phyloP scores from a whole-genome alignment of 2,888 invertebrate species.

The Gnatocerus cornutus region DNA sequence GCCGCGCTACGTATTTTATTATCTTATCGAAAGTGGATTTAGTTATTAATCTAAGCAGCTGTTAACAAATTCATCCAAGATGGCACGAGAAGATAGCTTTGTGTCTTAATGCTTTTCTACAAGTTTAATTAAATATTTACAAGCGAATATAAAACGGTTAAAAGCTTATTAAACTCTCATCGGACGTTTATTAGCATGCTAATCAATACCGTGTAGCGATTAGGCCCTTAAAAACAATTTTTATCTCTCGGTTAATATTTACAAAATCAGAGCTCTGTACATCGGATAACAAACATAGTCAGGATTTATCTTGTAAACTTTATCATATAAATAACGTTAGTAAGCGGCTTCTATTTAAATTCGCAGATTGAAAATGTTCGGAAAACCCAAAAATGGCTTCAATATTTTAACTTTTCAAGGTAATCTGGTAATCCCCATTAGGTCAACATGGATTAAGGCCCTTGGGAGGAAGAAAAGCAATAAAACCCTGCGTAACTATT shows the following conservation, averaged over 20 bases:
- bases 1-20: conserved; percentile 16
- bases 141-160: conserved; percentile 15
- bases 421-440: conserved; percentile 22
- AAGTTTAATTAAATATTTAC: conserved; percentile 2
- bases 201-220: conserved; percentile 24
- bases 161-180: conserved; percentile 32
- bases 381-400: too few species aligned
- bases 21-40: conserved; percentile 35
- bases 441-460: conserved; percentile 29
- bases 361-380: not conserved
- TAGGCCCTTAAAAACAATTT: conserved; percentile 34
- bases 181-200: conserved; percentile 18
- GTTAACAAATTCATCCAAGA: conserved; percentile 19
- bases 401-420: conserved; percentile 20
- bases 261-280: conserved; percentile 28
- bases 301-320: conserved; percentile 37
- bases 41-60: conserved; percentile 21
- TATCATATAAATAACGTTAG: conserved; percentile 28
- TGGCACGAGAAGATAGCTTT: not conserved
- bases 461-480: conserved; percentile 15
- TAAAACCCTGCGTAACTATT: conserved; percentile 22
- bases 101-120: conserved; percentile 5
- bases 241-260: conserved; percentile 43
- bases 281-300: conserved; percentile 32
- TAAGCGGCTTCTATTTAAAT: conserved; percentile 3